A percentile compares a stretch with the other conserved stretches of the same genome.
Evolutionary conservation across 2,888 invertebrate genomes (phyloP).

Genomic region (Gisinianus flammeolus): DNA sequence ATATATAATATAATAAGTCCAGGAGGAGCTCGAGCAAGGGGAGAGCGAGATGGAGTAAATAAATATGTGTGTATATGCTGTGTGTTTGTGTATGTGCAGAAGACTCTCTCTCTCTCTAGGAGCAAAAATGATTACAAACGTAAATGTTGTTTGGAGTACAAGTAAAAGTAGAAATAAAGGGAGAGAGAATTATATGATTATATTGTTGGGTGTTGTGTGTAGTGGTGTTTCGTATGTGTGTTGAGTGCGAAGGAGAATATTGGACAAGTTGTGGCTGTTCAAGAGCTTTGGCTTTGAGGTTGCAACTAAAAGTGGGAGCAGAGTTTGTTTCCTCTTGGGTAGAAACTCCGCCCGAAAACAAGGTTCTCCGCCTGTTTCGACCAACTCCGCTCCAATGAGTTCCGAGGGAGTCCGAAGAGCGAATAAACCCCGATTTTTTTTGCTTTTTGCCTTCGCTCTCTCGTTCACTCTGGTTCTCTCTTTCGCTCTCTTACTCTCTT

Average conservation of each 20-base stretch:
- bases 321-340: slow-evolving; percentile 38
- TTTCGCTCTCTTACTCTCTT: not conserved
- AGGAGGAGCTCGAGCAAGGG: not conserved
- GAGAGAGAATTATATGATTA: slow-evolving; percentile 4
- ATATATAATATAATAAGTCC: not conserved
- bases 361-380: slow-evolving; percentile 59
- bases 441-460: not conserved
- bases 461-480: not conserved
- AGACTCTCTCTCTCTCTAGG: too few species aligned
- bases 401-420: slow-evolving; percentile 48
- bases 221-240: not conserved
- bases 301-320: slow-evolving; percentile 45
- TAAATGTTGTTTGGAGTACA: not conserved
- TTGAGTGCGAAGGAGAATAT: slow-evolving; percentile 14
- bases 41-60: not conserved
- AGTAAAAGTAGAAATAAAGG: not conserved
- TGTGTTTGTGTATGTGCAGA: not conserved
- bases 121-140: not conserved
- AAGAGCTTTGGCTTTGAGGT: slow-evolving; percentile 29
- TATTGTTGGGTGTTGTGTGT: not conserved
- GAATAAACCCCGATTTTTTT: slow-evolving; percentile 31
- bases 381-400: slow-evolving; percentile 53
- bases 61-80: not conserved
- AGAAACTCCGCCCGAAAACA: slow-evolving; percentile 52
- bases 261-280: slow-evolving; percentile 3